Conservation (phyloP, 35 echinoderm and acorn worm genomes). For the Eucidaris tribuloides region DNA sequence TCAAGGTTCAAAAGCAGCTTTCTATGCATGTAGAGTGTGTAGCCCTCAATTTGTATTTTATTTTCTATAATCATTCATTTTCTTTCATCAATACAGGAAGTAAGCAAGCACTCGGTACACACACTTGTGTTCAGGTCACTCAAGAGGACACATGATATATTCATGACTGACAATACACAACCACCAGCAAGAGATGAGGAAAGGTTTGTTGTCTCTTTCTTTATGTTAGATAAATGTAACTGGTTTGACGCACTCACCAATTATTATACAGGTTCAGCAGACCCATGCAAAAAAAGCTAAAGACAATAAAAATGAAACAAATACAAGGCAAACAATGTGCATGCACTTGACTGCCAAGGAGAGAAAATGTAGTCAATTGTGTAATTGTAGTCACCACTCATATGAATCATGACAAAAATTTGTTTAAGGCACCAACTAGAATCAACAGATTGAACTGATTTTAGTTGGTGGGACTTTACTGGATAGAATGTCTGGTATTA, state of each 20-base stretch:
- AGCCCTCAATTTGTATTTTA: not conserved
- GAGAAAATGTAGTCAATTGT: too few species aligned
- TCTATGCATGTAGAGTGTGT: not conserved
- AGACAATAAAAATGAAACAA: not conserved
- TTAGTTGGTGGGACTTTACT: too few species aligned
- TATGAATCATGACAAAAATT: too few species aligned
- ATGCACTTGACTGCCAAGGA: too few species aligned
- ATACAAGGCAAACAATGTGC: not conserved
- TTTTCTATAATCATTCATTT: conserved; percentile 12
- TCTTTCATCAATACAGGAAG: conserved; percentile 65
- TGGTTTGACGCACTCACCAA: not conserved
- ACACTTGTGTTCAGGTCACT: conserved; percentile 97
- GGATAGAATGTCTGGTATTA: too few species aligned
- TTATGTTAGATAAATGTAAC: too few species aligned
- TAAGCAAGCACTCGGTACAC: conserved; percentile 97
- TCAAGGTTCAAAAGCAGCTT: not conserved
- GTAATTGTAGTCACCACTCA: too few species aligned
- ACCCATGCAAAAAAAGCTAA: not conserved
- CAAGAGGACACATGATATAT: conserved; percentile 98
- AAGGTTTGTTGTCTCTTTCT: conserved; percentile 30
- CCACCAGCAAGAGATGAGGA: conserved; percentile 61
- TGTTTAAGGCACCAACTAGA: too few species aligned
- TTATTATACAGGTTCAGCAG: not conserved
- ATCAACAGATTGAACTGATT: too few species aligned
- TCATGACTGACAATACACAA: conserved; percentile 93